Base-by-base conservation (phyloP, 2,888 invertebrate genomes). In the Metopia argyrocephala region DNA sequence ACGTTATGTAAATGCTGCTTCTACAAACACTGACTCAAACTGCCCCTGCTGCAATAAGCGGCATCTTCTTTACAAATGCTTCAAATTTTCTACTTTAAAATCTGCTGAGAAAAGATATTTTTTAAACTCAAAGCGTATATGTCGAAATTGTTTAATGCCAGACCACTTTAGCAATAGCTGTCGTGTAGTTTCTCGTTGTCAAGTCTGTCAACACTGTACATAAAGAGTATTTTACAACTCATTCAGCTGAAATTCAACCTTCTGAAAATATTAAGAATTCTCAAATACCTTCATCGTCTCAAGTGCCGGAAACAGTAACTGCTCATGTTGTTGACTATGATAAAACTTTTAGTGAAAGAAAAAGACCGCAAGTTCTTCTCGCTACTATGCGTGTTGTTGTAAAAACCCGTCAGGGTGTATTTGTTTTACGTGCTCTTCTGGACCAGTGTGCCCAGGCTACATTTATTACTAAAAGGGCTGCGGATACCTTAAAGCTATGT, bases 371-470 rank as follows among this genome's bases (percentile, higher is more conserved):
- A 61, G 61, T 61, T 61, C 61, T 45, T 1, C 61, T 61, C 15
- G 61, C 61, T 23, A 61, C 25, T 9, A 21, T 61, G 45, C 61
- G 61, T 23, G 61, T 61, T 23, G 38, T 61, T 4, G 1, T 45
- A 23, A 45, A 45, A 38, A 45, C 61, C 38, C 7, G 38, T 5
- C 61, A 23, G n/a, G 61, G 61, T 15, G 23, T 45, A 15, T 38
- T 61, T 61, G 21, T 45, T 28, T 9, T 79, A 18, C 68, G 68
- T 27, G 59, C 76, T 9, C 52, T 79, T 18, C 50, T 79, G 2
- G 68, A 80, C 20, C 79, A 76, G 61, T 66, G 70, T 46, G 61
- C 78, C 5, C 78, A 73, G 31, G 76, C 80, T 4, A 57, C 79
- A 3, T 52, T 79, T n/a, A 79, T 65, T 9, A 54, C 70, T 20